phyloP scores from a whole-genome alignment of 2,113 vertebrate genomes.

The Salvelinus namaycush region DNA sequence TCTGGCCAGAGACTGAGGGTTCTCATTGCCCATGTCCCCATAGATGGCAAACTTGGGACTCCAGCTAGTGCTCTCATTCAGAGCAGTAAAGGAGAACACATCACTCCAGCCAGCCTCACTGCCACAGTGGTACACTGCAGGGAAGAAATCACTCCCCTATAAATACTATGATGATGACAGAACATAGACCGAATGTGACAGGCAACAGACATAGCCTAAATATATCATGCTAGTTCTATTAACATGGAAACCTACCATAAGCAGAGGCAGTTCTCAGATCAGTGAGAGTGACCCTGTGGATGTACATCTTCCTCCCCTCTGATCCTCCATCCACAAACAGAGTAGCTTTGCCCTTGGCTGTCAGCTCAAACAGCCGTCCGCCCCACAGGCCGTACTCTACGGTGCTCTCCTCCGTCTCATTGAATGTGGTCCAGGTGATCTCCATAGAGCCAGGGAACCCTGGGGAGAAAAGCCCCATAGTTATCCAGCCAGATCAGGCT shows the following conservation, averaged over 20 bases:
- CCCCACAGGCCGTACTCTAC: constrained; percentile 76
- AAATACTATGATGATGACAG: not conserved
- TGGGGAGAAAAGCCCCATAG: constrained; percentile 39
- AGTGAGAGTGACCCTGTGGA: constrained; percentile 79
- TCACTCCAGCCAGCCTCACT: constrained; percentile 82
- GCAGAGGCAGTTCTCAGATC: constrained; percentile 69
- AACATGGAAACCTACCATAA: constrained; percentile 71
- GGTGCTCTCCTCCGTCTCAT: constrained; percentile 63
- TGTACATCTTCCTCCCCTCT: constrained; percentile 72
- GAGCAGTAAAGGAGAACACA: constrained; percentile 75
- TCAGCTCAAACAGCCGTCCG: constrained; percentile 62
- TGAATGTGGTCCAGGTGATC: constrained; percentile 84
- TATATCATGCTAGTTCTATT: not conserved
- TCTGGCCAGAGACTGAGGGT: constrained; percentile 83
- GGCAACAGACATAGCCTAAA: not conserved
- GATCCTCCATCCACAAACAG: constrained; percentile 80
- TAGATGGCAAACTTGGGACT: constrained; percentile 83
- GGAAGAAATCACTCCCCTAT: not conserved
- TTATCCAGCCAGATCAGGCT: not conserved
- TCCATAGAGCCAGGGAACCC: constrained; percentile 76
- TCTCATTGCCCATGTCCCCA: constrained; percentile 85
- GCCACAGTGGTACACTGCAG: constrained; percentile 80
- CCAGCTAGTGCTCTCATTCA: constrained; percentile 74
- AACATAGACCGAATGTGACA: not conserved
- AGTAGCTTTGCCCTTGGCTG: constrained; percentile 59